phyloP scores from a whole-genome alignment of 1,140 invertebrate genomes.

The Panagrolaimus sp. region DNA sequence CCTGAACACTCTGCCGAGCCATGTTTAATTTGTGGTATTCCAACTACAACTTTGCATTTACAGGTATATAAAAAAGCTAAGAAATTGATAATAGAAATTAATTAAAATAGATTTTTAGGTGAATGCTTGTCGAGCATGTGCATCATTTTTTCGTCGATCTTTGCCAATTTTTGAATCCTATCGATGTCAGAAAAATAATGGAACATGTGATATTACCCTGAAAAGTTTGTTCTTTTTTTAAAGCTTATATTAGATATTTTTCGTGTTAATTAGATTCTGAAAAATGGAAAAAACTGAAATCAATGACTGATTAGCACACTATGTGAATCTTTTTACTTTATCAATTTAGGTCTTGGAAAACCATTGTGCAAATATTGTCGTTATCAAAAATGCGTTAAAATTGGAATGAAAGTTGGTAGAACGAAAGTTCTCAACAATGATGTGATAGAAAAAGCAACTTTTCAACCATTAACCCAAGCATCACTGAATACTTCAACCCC shows the following conservation, averaged over 20 bases:
- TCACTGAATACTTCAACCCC: no score
- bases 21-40: background rate
- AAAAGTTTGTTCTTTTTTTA: background rate
- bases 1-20: no score
- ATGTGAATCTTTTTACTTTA: no score
- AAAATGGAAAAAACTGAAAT: no score
- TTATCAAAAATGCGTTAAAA: background rate
- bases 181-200: background rate
- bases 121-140: constrained; percentile 10
- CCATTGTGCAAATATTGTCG: background rate
- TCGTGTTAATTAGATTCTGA: no score
- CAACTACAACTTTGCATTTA: background rate
- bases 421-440: no score
- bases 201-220: background rate
- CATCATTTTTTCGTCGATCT: constrained; percentile 1
- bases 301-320: no score
- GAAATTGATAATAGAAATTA: no score
- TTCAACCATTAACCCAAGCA: no score
- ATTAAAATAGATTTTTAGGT: background rate
- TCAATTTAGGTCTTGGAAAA: background rate
- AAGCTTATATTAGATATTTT: no score
- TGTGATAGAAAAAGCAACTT: no score
- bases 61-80: background rate
- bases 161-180: background rate
- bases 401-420: background rate